Conservation (phyloP, 2,113 vertebrate genomes). For the Heterocephalus glaber region DNA sequence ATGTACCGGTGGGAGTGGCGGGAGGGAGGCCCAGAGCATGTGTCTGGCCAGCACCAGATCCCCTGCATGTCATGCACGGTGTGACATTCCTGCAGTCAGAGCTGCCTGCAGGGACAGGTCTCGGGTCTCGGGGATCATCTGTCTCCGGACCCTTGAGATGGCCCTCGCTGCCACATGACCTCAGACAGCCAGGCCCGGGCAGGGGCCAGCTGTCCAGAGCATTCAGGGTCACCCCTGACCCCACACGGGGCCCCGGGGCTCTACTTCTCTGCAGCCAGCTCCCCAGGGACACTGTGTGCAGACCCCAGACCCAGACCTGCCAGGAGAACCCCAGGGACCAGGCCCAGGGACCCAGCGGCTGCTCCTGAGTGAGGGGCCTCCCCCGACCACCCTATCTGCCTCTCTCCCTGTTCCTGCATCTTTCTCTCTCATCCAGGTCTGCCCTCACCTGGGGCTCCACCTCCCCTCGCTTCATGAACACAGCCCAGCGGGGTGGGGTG, state of each 20-base stretch:
- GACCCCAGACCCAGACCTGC: neutral
- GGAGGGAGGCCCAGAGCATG: fast-evolving
- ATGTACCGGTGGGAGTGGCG: fast-evolving
- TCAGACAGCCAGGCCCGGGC: neutral
- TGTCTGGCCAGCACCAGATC: fast-evolving
- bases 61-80: fast-evolving
- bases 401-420: fast-evolving
- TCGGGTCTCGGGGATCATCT: neutral
- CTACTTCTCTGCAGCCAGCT: neutral
- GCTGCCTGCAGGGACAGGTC: neutral
- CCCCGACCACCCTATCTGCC: neutral
- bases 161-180: neutral
- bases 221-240: neutral
- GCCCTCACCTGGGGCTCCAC: neutral
- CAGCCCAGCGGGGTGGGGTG: fast-evolving
- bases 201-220: neutral
- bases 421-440: neutral
- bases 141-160: neutral
- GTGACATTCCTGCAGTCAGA: neutral
- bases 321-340: neutral
- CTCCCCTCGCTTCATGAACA: neutral
- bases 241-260: neutral
- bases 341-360: neutral
- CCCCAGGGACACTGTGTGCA: neutral
- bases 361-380: neutral